These are phyloP conservation scores for Aspidoscelis tigris DNA, from an alignment of 2,113 vertebrate genomes.

Conservation along the genomic window DNA sequence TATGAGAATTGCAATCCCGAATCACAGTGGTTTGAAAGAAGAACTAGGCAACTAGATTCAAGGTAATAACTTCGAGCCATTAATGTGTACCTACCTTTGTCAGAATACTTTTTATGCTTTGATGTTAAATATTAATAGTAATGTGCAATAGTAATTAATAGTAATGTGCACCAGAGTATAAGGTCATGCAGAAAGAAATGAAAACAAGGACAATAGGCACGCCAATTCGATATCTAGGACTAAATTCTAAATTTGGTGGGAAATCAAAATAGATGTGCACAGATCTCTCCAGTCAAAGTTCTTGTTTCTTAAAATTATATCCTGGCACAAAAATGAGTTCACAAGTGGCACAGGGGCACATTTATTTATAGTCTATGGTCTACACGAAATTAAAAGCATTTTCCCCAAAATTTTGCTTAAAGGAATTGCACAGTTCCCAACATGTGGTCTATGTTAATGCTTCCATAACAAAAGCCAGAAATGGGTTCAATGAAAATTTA, in stretches of 20 bases:
- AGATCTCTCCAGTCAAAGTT: neutral
- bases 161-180: neutral
- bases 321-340: neutral
- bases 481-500: slow-evolving; percentile 13
- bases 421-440: neutral
- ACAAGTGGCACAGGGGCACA: neutral
- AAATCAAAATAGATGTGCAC: neutral
- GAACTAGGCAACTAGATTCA: neutral
- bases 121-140: neutral
- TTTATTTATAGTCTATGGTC: neutral
- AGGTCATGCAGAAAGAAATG: neutral
- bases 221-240: neutral
- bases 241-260: neutral
- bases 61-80: neutral
- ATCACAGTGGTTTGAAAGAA: neutral
- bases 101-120: neutral
- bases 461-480: neutral
- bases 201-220: neutral
- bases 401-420: neutral
- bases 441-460: slow-evolving; percentile 10
- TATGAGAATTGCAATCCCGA: neutral
- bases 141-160: too few relatives aligned
- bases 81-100: neutral
- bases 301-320: neutral
- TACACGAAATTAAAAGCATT: neutral